phyloP scores from a whole-genome alignment of 2,888 invertebrate genomes.

The Leptinotarsa rubiginosa region DNA sequence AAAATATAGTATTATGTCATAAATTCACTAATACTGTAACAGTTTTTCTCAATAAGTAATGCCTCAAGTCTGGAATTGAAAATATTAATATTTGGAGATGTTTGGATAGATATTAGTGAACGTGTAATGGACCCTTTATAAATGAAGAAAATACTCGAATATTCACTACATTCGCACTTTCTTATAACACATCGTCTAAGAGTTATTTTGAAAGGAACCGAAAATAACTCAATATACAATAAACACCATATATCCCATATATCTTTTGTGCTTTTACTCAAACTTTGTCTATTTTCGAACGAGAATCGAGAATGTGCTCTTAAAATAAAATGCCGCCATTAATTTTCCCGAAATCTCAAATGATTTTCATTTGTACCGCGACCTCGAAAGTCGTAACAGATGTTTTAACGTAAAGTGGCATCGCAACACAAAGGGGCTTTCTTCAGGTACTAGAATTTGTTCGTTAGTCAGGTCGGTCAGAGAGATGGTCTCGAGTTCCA shows the following conservation, averaged over 20 bases:
- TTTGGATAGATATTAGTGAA: no score
- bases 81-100: no score
- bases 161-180: background rate
- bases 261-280: conserved; percentile 23
- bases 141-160: background rate
- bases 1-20: no score
- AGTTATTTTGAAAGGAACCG: conserved; percentile 8
- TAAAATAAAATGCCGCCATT: conserved; percentile 5
- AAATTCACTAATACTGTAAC: no score
- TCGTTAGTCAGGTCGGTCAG: conserved; percentile 10
- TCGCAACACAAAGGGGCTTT: conserved; percentile 1
- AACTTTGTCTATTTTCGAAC: conserved; percentile 24
- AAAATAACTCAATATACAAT: conserved; percentile 11
- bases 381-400: conserved; percentile 11
- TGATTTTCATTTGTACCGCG: conserved; percentile 23
- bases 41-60: no score
- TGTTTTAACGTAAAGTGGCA: background rate
- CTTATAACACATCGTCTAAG: background rate
- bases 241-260: conserved; percentile 17
- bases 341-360: conserved; percentile 16
- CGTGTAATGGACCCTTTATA: no score
- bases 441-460: conserved; percentile 27
- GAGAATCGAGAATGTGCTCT: conserved; percentile 1
- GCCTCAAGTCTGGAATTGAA: no score
- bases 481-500: conserved; percentile 28